A percentile compares a stretch with the other conserved stretches of the same genome.
Evolutionary conservation across 2,888 invertebrate genomes (phyloP).

Genomic region (Pristionchus mayeri): DNA sequence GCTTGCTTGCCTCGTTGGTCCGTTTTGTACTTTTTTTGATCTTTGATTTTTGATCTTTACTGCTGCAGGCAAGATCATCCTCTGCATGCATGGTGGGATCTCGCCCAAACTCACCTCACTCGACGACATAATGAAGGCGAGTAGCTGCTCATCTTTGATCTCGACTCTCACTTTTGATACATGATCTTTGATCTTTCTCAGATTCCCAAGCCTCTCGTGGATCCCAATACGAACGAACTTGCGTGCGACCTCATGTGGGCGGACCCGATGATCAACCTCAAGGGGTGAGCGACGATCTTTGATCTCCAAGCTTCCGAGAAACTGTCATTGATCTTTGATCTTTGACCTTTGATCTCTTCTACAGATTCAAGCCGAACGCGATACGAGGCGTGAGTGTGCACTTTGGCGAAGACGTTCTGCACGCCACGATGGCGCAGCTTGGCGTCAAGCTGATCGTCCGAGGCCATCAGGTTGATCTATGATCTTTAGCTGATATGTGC

Average conservation of each 20-base stretch:
- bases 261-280: slow-evolving; percentile 56
- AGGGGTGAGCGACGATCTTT: slow-evolving; percentile 33
- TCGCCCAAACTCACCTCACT: slow-evolving; percentile 51
- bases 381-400: not conserved
- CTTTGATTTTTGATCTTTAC: not conserved
- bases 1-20: slow-evolving; percentile 53
- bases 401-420: slow-evolving; percentile 16
- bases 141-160: slow-evolving; percentile 8
- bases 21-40: not conserved
- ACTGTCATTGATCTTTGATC: not conserved
- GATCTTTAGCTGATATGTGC: no score
- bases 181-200: slow-evolving; percentile 40
- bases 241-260: slow-evolving; percentile 62
- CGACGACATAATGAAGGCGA: slow-evolving; percentile 56
- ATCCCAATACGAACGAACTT: slow-evolving; percentile 50
- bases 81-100: slow-evolving; percentile 63
- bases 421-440: not conserved
- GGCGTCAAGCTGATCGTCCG: slow-evolving; percentile 1
- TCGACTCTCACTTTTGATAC: no score
- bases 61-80: slow-evolving; percentile 50
- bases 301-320: not conserved
- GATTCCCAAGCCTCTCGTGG: slow-evolving; percentile 56
- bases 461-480: slow-evolving; percentile 38
- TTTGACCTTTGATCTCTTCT: not conserved
- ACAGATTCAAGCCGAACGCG: not conserved